Evolutionary conservation across 2,888 invertebrate genomes (phyloP).

Genomic region (Monoplex corrugatus): DNA sequence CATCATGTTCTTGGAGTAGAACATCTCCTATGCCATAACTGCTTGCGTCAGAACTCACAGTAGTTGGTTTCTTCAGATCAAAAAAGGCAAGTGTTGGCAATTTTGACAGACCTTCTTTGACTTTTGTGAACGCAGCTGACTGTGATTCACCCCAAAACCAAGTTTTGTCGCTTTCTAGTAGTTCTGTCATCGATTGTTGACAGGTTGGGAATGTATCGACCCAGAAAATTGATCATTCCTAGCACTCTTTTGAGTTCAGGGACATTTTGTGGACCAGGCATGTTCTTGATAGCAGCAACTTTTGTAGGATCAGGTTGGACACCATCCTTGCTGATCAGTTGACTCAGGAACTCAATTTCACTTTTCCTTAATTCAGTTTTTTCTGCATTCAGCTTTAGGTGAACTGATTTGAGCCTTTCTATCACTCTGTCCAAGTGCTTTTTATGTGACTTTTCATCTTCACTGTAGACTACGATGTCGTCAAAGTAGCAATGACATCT

Average conservation of each 20-base stretch:
- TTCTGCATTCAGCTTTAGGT: background rate
- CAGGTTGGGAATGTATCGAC: background rate
- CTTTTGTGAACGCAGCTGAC: background rate
- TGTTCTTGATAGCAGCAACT: background rate
- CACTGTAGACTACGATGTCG: constrained; percentile 39
- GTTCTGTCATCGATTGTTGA: background rate
- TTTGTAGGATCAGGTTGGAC: background rate
- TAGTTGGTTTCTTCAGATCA: constrained; percentile 50
- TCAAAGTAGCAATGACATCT: background rate
- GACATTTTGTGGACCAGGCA: background rate
- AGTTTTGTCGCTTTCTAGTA: background rate
- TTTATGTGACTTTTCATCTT: background rate
- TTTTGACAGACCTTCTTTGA: background rate
- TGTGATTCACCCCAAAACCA: background rate
- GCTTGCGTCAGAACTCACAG: constrained; percentile 3
- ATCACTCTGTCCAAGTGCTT: background rate
- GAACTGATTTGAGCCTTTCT: background rate
- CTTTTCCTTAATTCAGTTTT: background rate
- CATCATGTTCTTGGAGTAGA: constrained; percentile 23
- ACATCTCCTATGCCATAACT: background rate
- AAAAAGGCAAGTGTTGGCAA: background rate
- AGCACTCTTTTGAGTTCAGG: constrained; percentile 6
- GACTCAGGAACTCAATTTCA: background rate
- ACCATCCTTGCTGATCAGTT: background rate
- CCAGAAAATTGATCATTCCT: constrained; percentile 1